Percentiles rank a stretch among this genome's conserved stretches.
These are phyloP conservation scores for Argynnis bischoffii DNA, from an alignment of 2,888 invertebrate species.

Conservation along the genomic window DNA sequence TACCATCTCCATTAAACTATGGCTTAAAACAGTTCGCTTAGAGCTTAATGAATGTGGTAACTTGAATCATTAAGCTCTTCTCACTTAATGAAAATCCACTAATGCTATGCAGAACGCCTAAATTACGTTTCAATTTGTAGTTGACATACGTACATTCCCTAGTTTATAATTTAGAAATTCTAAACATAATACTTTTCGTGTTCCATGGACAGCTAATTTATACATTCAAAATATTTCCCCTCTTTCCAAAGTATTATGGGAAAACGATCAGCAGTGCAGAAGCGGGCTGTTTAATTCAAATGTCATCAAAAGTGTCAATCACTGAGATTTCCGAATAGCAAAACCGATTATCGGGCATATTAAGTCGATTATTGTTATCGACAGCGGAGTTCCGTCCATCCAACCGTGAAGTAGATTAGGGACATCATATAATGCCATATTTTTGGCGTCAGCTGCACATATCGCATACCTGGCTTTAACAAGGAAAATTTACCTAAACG, in stretches of 20 bases:
- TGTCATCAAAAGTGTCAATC: constrained; percentile 80
- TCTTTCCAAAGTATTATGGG: constrained; percentile 46
- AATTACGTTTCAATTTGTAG: constrained; percentile 14
- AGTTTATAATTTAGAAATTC: neutral
- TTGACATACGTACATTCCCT: neutral
- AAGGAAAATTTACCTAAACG: constrained; percentile 53
- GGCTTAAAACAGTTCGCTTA: constrained; percentile 63
- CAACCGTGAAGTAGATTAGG: constrained; percentile 80
- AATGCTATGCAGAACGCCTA: constrained; percentile 35
- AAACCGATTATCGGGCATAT: constrained; percentile 81
- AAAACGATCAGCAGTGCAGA: constrained; percentile 53
- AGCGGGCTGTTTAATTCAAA: constrained; percentile 64
- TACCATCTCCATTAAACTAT: constrained; percentile 65
- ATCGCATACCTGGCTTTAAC: constrained; percentile 60
- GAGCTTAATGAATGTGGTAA: constrained; percentile 69
- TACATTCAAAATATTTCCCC: constrained; percentile 37
- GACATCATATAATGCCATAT: constrained; percentile 79
- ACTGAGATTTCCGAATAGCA: constrained; percentile 78
- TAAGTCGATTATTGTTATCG: constrained; percentile 81
- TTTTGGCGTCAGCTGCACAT: constrained; percentile 79
- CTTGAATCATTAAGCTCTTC: constrained; percentile 68
- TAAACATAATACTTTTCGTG: neutral
- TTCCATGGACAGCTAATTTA: constrained; percentile 5
- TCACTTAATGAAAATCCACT: constrained; percentile 65
- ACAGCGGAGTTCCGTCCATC: constrained; percentile 68